phyloP scores from a whole-genome alignment of 2,888 invertebrate species.

The Leistus spinibarbis region DNA sequence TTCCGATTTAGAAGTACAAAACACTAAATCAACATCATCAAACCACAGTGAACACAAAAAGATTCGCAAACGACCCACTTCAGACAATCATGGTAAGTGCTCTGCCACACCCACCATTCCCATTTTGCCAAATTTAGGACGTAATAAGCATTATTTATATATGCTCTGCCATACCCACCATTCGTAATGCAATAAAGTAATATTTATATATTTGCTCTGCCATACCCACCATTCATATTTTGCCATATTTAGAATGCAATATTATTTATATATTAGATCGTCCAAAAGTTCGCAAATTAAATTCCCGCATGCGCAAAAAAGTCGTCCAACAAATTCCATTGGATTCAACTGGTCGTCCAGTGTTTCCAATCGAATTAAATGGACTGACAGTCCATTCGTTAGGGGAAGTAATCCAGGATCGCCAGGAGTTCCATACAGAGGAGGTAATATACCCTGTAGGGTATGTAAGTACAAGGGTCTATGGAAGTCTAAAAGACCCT shows the following conservation, averaged over 20 bases:
- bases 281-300: slow-evolving; percentile 44
- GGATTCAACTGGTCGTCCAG: slow-evolving; percentile 69
- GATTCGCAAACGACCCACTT: slow-evolving; percentile 13
- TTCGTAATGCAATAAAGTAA: not conserved
- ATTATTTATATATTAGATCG: slow-evolving; percentile 39
- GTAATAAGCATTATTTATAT: too few relatives aligned
- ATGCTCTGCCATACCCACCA: too few relatives aligned
- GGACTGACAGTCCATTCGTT: slow-evolving; percentile 74
- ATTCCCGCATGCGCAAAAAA: slow-evolving; percentile 54
- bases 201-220: not conserved
- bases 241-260: slow-evolving; percentile 1
- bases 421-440: slow-evolving; percentile 71
- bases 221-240: not conserved
- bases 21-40: slow-evolving; percentile 45
- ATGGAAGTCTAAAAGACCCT: slow-evolving; percentile 73
- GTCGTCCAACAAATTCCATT: slow-evolving; percentile 68
- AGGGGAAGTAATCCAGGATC: slow-evolving; percentile 74
- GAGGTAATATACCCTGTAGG: slow-evolving; percentile 79
- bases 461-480: slow-evolving; percentile 76
- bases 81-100: slow-evolving; percentile 24
- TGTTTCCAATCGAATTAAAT: slow-evolving; percentile 75
- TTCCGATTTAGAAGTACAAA: slow-evolving; percentile 54
- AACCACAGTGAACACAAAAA: slow-evolving; percentile 32
- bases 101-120: too few relatives aligned
- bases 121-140: too few relatives aligned